These are phyloP conservation scores for Harpagus bidentatus DNA, from an alignment of 2,113 vertebrate species.

Conservation along the genomic window DNA sequence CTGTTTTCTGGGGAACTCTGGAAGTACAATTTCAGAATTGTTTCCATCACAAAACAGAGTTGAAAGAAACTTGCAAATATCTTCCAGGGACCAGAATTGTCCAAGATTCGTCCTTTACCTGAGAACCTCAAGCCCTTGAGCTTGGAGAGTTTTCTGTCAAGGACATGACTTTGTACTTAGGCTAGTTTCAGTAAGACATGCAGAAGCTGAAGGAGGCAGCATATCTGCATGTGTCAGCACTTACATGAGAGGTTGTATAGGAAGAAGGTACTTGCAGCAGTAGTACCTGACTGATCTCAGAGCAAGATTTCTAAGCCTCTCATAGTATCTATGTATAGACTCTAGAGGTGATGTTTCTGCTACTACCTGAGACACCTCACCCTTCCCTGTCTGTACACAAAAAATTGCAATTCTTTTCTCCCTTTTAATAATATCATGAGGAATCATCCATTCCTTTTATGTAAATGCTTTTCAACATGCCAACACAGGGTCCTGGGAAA, in stretches of 20 bases:
- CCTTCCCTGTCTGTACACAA: background rate
- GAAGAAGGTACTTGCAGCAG: background rate
- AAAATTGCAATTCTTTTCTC: background rate
- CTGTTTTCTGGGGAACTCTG: background rate
- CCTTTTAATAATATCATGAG: background rate
- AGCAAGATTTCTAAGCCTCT: background rate
- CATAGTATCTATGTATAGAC: accelerated
- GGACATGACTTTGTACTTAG: background rate
- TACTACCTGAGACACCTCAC: background rate
- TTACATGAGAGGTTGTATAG: background rate
- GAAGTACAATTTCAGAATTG: background rate
- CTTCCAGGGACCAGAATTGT: background rate
- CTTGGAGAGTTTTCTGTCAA: background rate
- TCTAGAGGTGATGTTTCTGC: background rate
- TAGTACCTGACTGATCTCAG: background rate
- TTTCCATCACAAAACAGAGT: background rate
- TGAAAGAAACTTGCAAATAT: background rate
- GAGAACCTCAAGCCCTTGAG: background rate
- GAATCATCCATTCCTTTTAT: background rate
- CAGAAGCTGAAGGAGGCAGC: background rate
- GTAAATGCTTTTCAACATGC: background rate
- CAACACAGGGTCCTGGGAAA: background rate
- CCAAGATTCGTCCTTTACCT: background rate
- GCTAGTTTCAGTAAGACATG: background rate
- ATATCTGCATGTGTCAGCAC: background rate